phyloP scores from a whole-genome alignment of 2,888 invertebrate genomes.

The Amiota mariae region DNA sequence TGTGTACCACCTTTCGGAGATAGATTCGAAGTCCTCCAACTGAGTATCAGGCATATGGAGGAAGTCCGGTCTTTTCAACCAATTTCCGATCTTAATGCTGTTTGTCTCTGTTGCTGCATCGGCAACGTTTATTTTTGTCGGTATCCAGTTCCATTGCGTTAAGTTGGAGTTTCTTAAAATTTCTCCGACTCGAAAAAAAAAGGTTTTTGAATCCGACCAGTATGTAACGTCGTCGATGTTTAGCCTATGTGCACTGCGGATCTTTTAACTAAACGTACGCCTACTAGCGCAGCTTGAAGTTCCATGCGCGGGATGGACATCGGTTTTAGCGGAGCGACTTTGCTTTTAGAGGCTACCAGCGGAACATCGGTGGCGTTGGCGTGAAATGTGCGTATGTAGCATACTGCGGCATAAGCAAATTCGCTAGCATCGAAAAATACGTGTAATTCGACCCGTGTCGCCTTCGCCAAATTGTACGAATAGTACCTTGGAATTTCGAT shows the following conservation, averaged over 20 bases:
- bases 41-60: slow-evolving; percentile 2
- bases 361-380: not conserved
- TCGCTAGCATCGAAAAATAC: no score
- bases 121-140: not conserved
- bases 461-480: not conserved
- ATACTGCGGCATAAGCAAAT: not conserved
- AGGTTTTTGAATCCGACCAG: not conserved
- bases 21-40: not conserved
- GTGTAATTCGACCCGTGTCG: not conserved
- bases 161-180: not conserved
- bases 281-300: no score
- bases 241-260: not conserved
- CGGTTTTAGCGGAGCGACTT: not conserved
- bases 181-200: not conserved
- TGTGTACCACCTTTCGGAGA: not conserved
- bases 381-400: not conserved
- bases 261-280: no score
- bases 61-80: not conserved
- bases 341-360: not conserved
- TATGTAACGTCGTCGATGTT: not conserved
- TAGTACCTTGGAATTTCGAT: slow-evolving; percentile 5
- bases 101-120: not conserved
- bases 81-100: slow-evolving; percentile 6
- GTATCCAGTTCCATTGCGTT: slow-evolving; percentile 1
- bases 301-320: no score